Base-by-base conservation (phyloP, 2,888 invertebrate genomes). In the Campaea margaritaria region DNA sequence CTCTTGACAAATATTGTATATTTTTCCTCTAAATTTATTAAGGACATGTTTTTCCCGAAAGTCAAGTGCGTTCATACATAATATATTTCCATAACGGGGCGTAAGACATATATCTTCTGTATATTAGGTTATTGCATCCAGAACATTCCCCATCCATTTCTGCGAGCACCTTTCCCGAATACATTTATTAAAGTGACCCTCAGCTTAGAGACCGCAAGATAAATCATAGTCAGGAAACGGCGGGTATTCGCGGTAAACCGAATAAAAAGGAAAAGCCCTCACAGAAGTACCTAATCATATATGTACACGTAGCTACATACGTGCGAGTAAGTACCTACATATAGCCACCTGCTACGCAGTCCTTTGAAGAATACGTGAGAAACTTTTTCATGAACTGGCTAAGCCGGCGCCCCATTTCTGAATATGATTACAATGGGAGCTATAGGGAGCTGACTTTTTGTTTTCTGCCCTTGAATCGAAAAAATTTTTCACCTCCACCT, bases 161-260 rank as follows among this genome's bases (percentile, higher is more conserved):
- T 75, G 73, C 76, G 79, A 82, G 84, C 83, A 86, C 86, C 87
- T 87, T 86, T 78, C 85, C 88, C 84, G 82, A 89, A 90, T 86
- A 89, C 87, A 90, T 91, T 90, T 91, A 91, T 91, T 89, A 90
- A 90, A 90, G 87, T 89, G 91, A 91, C 91, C 91, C 90, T 80
- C 83, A 83, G 87, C 86, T 85, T 83, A 83, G 82, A 85, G 81
- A 78, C 85, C 83, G 85, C 84, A 71, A 87, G 82, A 91, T 91
- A 91, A 91, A 91, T 91, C 91, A 91, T 90, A 89, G 90, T 87
- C 87, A 86, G 85, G 85, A 88, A 88, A 84, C 84, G 81, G 81
- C 79, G 83, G 86, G 81, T 74, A 82, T 83, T 85, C 77, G 82
- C 80, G 79, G 83, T 80, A 79, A 83, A 84, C 83, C 86, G 79